Evolutionary conservation across 1,140 invertebrate genomes (phyloP).

Genomic region (Nylanderia fulva): DNA sequence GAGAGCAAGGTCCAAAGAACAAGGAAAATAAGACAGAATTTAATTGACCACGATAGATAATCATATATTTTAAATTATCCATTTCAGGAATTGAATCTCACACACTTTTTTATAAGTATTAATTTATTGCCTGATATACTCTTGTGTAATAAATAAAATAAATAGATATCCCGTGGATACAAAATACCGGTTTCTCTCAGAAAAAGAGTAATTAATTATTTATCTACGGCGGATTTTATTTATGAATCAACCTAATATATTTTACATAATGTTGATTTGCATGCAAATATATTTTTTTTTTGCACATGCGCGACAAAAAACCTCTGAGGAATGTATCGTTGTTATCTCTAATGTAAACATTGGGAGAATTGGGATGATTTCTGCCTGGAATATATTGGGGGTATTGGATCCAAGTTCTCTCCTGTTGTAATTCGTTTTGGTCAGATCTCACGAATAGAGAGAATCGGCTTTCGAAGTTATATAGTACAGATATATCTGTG

Average conservation of each 20-base stretch:
- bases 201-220: too few species aligned
- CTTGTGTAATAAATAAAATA: too few species aligned
- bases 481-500: conserved; percentile 19
- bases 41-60: too few species aligned
- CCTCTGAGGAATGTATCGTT: background rate
- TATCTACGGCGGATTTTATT: too few species aligned
- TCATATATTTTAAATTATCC: too few species aligned
- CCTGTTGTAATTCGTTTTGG: background rate
- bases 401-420: background rate
- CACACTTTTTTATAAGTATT: too few species aligned
- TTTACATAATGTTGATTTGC: background rate
- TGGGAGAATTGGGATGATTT: background rate
- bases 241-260: background rate
- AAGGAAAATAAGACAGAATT: too few species aligned
- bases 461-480: conserved; percentile 4
- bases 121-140: too few species aligned
- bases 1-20: too few species aligned
- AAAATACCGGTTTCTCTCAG: too few species aligned
- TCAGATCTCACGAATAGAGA: background rate
- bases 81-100: too few species aligned
- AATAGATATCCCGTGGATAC: too few species aligned
- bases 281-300: background rate
- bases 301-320: background rate
- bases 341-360: background rate
- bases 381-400: background rate